A percentile compares a stretch with the other conserved stretches of the same genome.
These are phyloP conservation scores for Chelon labrosus DNA, from an alignment of 2,797 vertebrate species.

Conservation along the genomic window DNA sequence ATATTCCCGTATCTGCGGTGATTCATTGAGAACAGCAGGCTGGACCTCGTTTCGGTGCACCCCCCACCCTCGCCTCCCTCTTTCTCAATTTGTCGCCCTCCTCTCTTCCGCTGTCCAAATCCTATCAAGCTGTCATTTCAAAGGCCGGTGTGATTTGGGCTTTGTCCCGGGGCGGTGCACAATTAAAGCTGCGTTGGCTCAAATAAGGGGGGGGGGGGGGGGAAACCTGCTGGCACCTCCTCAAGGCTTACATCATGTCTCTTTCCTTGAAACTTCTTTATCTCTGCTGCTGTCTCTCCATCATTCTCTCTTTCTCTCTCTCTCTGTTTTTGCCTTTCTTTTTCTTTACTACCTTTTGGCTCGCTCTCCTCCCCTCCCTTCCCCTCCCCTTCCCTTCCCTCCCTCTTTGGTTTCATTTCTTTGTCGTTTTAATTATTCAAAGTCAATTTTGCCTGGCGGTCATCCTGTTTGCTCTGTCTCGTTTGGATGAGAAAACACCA, in stretches of 20 bases:
- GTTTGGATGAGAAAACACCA: slow-evolving; percentile 73
- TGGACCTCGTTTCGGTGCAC: slow-evolving; percentile 30
- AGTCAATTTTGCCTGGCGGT: slow-evolving; percentile 71
- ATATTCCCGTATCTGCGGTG: slow-evolving; percentile 45
- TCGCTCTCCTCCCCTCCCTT: background rate
- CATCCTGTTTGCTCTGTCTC: slow-evolving; percentile 69
- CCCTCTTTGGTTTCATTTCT: slow-evolving; percentile 65
- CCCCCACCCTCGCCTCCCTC: background rate
- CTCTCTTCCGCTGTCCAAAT: slow-evolving; percentile 66
- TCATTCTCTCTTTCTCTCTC: slow-evolving; percentile 8
- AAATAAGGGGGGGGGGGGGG: slow-evolving; percentile 88
- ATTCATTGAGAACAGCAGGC: slow-evolving; percentile 68
- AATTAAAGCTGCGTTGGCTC: slow-evolving; percentile 90
- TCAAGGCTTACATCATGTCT: slow-evolving; percentile 96
- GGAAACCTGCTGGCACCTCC: slow-evolving; percentile 88
- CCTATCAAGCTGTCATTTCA: slow-evolving; percentile 81
- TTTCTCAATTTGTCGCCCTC: slow-evolving; percentile 14
- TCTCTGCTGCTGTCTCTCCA: slow-evolving; percentile 33
- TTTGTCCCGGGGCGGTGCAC: slow-evolving; percentile 76
- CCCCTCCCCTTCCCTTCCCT: background rate
- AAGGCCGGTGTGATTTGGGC: slow-evolving; percentile 79
- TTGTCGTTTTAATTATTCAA: slow-evolving; percentile 81
- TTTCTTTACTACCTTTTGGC: slow-evolving; percentile 26
- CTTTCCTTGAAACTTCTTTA: slow-evolving; percentile 40
- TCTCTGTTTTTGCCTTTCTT: background rate